Conservation (phyloP, 1,140 invertebrate species). For the fruit fly (Drosophila melanogaster) region Release_6_plus_ISO1_MT NT_037436.4:4575001-4575500, state of each 20-base stretch:
- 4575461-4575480: conserved; percentile 37
- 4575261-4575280: conserved; percentile 74
- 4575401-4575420: conserved; percentile 6
- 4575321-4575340: conserved; percentile 58
- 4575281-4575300: conserved; percentile 80
- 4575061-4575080: conserved; percentile 63
- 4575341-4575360: conserved; percentile 59
- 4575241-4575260: conserved; percentile 75
- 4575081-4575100: conserved; percentile 17
- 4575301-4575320: conserved; percentile 72
- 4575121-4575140: conserved; percentile 15
- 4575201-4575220: conserved; percentile 46
- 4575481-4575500: conserved; percentile 27
- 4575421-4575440: conserved; percentile 27
- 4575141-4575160: conserved; percentile 31
- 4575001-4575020: conserved; percentile 23
- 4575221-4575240: conserved; percentile 47
- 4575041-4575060: conserved; percentile 60
- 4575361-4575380: conserved; percentile 54
- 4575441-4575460: conserved; percentile 61
- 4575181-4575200: background rate
- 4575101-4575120: conserved; percentile 15
- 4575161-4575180: conserved; percentile 15
- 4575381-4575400: conserved; percentile 64
- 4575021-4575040: conserved; percentile 22